Evolutionary conservation across 1,140 invertebrate genomes (phyloP).

Genomic region (Drosophila seguyi): DNA sequence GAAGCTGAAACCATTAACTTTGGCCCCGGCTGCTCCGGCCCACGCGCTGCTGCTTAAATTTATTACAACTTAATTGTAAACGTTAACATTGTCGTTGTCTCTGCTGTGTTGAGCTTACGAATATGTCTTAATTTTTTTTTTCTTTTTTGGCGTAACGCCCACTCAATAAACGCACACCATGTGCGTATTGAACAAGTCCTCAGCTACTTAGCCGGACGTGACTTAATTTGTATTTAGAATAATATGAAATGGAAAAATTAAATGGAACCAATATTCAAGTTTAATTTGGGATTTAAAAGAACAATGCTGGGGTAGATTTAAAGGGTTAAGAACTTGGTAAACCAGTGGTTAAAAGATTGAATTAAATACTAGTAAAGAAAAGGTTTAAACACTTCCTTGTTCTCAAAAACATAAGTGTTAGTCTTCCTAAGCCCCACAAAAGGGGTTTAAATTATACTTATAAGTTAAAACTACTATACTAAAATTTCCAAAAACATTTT

Average conservation of each 20-base stretch:
- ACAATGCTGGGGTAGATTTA: background rate
- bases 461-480: background rate
- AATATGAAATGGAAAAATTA: background rate
- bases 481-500: background rate
- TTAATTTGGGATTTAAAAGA: background rate
- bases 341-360: too few species aligned
- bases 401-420: too few species aligned
- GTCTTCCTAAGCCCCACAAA: too few species aligned
- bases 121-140: constrained; percentile 67
- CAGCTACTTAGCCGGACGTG: constrained; percentile 19
- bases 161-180: constrained; percentile 19
- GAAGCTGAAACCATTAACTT: constrained; percentile 52
- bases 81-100: constrained; percentile 36
- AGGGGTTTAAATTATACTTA: too few species aligned
- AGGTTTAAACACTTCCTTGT: too few species aligned
- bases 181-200: background rate
- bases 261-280: background rate
- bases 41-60: constrained; percentile 63
- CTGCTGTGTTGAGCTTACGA: constrained; percentile 32
- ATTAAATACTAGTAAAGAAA: too few species aligned
- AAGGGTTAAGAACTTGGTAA: background rate
- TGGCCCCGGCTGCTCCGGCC: constrained; percentile 34
- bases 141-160: constrained; percentile 42
- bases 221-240: constrained; percentile 21
- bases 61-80: constrained; percentile 79